These are phyloP conservation scores for Acanthiza pusilla DNA, from an alignment of 2,797 vertebrate species.

Conservation along the genomic window DNA sequence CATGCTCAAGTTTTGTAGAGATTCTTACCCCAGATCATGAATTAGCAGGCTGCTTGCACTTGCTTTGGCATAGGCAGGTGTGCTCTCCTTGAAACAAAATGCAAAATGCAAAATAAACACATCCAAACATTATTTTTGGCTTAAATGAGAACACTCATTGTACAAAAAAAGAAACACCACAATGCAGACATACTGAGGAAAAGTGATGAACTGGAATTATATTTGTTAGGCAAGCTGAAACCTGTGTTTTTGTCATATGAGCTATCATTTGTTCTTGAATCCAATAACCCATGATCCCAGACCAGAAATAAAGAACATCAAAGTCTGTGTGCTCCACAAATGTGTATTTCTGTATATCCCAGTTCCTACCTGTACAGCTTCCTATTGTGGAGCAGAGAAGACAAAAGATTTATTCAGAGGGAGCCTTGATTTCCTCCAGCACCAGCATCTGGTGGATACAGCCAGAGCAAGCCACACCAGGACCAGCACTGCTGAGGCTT, in stretches of 20 bases:
- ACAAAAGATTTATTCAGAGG: not conserved
- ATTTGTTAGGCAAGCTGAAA: not conserved
- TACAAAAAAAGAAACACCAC: not conserved
- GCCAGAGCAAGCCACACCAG: not conserved
- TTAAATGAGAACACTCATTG: not conserved
- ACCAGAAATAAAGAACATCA: not conserved
- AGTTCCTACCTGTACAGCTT: not conserved
- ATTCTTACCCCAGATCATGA: not conserved
- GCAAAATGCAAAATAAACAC: not conserved
- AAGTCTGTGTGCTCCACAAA: not conserved
- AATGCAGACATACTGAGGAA: not conserved
- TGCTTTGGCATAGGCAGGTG: not conserved
- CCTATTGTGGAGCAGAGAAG: not conserved
- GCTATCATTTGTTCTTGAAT: not conserved
- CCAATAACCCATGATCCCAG: not conserved
- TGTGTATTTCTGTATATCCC: not conserved
- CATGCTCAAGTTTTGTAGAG: rapidly evolving
- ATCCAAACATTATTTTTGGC: not conserved
- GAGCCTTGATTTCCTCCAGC: not conserved
- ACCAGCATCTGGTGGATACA: not conserved
- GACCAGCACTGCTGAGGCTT: not conserved
- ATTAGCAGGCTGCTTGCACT: not conserved
- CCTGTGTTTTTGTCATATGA: not conserved
- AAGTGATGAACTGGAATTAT: not conserved
- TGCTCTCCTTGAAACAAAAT: not conserved